These are phyloP conservation scores for Catajapyx aquilonaris DNA, from an alignment of 1,140 invertebrate species.

Conservation along the genomic window DNA sequence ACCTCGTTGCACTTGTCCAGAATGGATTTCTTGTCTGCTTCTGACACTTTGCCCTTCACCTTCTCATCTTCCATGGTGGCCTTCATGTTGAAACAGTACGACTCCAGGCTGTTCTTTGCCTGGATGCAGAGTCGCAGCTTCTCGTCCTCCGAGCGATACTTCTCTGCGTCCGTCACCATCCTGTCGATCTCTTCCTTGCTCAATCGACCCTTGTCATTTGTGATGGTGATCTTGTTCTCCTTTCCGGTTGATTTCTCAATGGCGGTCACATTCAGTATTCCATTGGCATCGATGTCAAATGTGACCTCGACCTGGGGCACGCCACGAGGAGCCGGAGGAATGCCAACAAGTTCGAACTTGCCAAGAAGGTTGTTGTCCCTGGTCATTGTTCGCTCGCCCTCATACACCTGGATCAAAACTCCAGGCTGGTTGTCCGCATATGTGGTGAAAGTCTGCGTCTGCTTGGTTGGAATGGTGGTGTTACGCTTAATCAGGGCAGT, in stretches of 20 bases:
- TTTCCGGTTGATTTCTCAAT: slow-evolving; percentile 23
- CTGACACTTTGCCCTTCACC: slow-evolving; percentile 21
- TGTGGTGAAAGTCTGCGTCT: slow-evolving; percentile 32
- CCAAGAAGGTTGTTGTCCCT: too few species aligned
- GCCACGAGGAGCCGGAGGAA: too few species aligned
- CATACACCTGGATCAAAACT: slow-evolving; percentile 49
- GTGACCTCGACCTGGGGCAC: slow-evolving; percentile 29
- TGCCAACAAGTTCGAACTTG: too few species aligned
- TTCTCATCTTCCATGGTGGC: slow-evolving; percentile 30
- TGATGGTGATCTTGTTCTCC: slow-evolving; percentile 27
- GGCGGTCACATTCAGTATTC: slow-evolving; percentile 23
- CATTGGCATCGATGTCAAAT: slow-evolving; percentile 21
- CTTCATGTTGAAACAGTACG: slow-evolving; percentile 37
- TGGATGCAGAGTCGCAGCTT: slow-evolving; percentile 16
- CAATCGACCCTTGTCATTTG: slow-evolving; percentile 41
- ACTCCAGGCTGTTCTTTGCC: slow-evolving; percentile 34
- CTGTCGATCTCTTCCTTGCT: slow-evolving; percentile 39
- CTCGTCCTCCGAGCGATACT: slow-evolving; percentile 15
- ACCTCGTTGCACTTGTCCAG: slow-evolving; percentile 18
- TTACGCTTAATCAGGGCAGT: slow-evolving; percentile 29
- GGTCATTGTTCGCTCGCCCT: slow-evolving; percentile 40
- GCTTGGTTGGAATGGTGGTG: slow-evolving; percentile 39
- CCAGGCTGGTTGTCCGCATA: too few species aligned
- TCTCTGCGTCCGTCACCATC: slow-evolving; percentile 30
- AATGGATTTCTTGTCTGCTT: slow-evolving; percentile 18